phyloP scores from a whole-genome alignment of 1,140 invertebrate genomes.

The Rhopalosiphum maidis region DNA sequence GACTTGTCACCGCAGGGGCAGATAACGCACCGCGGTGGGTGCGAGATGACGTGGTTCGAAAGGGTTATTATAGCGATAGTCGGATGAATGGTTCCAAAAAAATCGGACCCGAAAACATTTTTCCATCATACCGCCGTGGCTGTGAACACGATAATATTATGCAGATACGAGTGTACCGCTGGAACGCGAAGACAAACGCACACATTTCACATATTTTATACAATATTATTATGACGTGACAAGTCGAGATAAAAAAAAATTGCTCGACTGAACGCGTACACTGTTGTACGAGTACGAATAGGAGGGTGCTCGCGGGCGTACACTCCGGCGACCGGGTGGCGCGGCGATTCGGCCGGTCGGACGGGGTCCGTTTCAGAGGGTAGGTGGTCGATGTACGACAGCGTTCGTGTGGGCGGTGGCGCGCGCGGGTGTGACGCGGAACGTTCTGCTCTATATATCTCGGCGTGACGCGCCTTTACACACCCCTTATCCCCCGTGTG shows the following conservation, averaged over 20 bases:
- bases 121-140: not conserved
- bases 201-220: not conserved
- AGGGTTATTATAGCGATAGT: not conserved
- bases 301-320: not conserved
- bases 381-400: not conserved
- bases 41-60: not conserved
- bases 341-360: not conserved
- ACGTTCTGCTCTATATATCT: constrained; percentile 1
- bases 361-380: not conserved
- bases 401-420: not conserved
- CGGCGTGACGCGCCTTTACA: not conserved
- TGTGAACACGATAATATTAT: not conserved
- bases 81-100: not conserved
- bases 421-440: not conserved
- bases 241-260: constrained; percentile 12
- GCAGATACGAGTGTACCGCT: not conserved
- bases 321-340: not conserved
- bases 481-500: not conserved
- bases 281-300: not conserved
- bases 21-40: not conserved
- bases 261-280: not conserved
- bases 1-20: not conserved
- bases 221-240: not conserved
- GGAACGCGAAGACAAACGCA: too few species aligned
- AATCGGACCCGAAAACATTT: not conserved